Evolutionary conservation across 2,888 invertebrate genomes (phyloP).

Genomic region (Gnatocerus cornutus): DNA sequence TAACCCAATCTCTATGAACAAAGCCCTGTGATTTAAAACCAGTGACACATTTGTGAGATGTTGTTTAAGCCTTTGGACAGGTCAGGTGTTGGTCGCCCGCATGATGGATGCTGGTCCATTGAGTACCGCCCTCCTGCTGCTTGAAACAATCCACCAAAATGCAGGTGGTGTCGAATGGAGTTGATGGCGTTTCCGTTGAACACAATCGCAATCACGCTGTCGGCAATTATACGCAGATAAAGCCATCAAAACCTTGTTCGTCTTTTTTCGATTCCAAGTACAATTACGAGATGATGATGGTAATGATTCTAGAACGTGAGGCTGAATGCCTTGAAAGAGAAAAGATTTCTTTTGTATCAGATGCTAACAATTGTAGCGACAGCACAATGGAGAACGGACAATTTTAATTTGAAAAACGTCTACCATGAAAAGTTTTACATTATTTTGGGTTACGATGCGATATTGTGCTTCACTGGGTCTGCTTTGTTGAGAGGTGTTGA

Average conservation of each 20-base stretch:
- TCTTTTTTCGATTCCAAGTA: conserved; percentile 23
- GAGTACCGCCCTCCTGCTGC: conserved; percentile 1
- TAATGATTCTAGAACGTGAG: conserved; percentile 41
- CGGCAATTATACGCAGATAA: conserved; percentile 34
- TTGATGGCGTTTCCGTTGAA: conserved; percentile 24
- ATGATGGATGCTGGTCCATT: conserved; percentile 50
- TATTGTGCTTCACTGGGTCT: conserved; percentile 25
- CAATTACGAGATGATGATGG: conserved; percentile 47
- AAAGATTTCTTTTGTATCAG: conserved; percentile 26
- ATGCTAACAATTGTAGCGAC: conserved; percentile 25
- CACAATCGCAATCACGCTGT: conserved; percentile 8
- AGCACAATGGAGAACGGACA: conserved; percentile 18
- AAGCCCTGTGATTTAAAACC: conserved; percentile 48
- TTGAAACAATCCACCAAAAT: conserved; percentile 29
- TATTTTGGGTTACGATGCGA: conserved; percentile 40
- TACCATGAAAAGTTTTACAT: conserved; percentile 14
- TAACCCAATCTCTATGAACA: conserved; percentile 8
- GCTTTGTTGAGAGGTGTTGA: conserved; percentile 22
- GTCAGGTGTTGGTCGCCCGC: conserved; percentile 50
- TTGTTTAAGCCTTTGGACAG: conserved; percentile 45
- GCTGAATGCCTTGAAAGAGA: conserved; percentile 35
- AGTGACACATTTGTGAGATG: conserved; percentile 51
- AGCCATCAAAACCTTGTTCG: conserved; percentile 23
- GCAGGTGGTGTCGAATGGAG: conserved; percentile 17
- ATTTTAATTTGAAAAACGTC: conserved; percentile 27